phyloP scores from a whole-genome alignment of 2,888 invertebrate species.

The Andrena flavipes region DNA sequence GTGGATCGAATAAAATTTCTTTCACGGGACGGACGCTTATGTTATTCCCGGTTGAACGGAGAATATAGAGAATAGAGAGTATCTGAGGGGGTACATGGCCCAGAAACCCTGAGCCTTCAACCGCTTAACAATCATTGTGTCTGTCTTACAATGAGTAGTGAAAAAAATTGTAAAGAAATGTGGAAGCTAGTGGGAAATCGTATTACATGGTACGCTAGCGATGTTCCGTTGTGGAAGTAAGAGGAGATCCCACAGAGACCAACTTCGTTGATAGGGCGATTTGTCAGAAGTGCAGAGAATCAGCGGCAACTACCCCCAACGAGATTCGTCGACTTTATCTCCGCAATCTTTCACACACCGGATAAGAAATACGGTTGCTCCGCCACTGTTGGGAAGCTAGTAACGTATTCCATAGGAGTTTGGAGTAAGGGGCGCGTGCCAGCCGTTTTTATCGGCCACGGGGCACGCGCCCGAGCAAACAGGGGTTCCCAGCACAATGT shows the following conservation, averaged over 20 bases:
- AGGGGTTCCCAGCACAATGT: constrained; percentile 68
- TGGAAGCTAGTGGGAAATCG: too few relatives aligned
- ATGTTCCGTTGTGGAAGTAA: neutral
- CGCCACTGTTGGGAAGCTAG: neutral
- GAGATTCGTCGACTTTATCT: constrained; percentile 9
- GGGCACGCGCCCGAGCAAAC: constrained; percentile 65
- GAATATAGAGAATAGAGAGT: too few relatives aligned
- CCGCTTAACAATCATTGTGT: too few relatives aligned
- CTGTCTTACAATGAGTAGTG: too few relatives aligned
- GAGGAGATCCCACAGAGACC: neutral
- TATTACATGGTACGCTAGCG: too few relatives aligned
- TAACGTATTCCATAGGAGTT: constrained; percentile 46
- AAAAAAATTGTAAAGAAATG: too few relatives aligned
- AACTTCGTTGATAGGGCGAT: neutral
- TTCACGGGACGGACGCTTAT: neutral
- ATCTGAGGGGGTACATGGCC: too few relatives aligned
- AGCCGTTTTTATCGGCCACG: constrained; percentile 45
- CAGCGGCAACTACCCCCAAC: neutral
- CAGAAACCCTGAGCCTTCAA: too few relatives aligned
- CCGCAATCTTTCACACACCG: neutral
- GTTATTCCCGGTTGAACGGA: neutral
- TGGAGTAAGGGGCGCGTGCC: constrained; percentile 52
- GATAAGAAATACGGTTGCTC: constrained; percentile 7
- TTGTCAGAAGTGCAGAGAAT: neutral
- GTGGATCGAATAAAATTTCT: constrained; percentile 38